phyloP scores from a whole-genome alignment of 2,888 invertebrate genomes.

The Dryococelus australis region DNA sequence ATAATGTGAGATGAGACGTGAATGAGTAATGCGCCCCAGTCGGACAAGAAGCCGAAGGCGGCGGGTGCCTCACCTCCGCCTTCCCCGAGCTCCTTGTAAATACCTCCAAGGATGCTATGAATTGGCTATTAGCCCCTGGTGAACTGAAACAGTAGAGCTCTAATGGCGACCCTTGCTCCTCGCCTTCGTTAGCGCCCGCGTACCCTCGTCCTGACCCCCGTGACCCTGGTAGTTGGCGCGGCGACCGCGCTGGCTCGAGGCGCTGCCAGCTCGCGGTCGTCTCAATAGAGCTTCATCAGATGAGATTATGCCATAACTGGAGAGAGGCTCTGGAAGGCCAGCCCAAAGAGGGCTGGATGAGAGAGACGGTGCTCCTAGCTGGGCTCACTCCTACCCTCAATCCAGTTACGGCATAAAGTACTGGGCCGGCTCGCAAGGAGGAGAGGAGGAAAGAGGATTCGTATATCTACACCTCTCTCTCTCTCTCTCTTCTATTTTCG shows the following conservation, averaged over 20 bases:
- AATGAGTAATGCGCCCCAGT: constrained; percentile 36
- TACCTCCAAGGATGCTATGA: constrained; percentile 52
- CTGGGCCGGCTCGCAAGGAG: constrained; percentile 39
- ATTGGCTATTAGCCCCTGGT: constrained; percentile 62
- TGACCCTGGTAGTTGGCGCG: constrained; percentile 36
- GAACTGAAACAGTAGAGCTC: constrained; percentile 57
- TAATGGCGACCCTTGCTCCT: constrained; percentile 56
- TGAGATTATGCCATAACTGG: constrained; percentile 47
- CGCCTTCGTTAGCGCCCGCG: constrained; percentile 54
- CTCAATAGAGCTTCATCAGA: constrained; percentile 53
- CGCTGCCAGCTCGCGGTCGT: constrained; percentile 38
- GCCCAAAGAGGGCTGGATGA: constrained; percentile 34
- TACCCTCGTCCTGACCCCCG: constrained; percentile 51
- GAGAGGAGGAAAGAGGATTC: constrained; percentile 36
- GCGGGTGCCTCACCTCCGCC: constrained; percentile 44
- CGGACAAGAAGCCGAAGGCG: constrained; percentile 41
- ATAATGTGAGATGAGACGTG: constrained; percentile 16
- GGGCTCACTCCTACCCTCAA: constrained; percentile 42
- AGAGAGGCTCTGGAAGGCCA: constrained; percentile 30
- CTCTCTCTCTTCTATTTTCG: background rate
- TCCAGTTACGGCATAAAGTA: constrained; percentile 46
- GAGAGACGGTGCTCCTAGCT: constrained; percentile 41
- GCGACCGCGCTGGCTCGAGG: constrained; percentile 39
- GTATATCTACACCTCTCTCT: constrained; percentile 8
- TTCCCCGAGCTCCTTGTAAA: constrained; percentile 39